Percentiles rank a stretch among this genome's conserved stretches.
Evolutionary conservation across 2,888 invertebrate species (phyloP).

Genomic region (Papilio demoleus): DNA sequence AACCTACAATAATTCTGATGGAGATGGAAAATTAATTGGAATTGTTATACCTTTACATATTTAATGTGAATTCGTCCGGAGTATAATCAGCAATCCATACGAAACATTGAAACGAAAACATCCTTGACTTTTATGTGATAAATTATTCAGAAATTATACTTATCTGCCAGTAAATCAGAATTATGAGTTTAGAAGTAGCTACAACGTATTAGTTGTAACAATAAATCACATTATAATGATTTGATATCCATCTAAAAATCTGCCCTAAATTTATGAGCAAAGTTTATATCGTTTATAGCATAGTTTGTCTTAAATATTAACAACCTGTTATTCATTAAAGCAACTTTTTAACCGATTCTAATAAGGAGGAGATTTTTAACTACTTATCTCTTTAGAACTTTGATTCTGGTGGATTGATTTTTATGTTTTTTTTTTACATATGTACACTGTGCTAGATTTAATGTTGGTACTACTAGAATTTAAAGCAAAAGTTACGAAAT

Average conservation of each 20-base stretch:
- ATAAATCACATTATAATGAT: slow-evolving; percentile 4
- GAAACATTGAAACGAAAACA: not conserved
- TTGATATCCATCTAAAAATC: slow-evolving; percentile 5
- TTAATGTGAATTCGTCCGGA: no score
- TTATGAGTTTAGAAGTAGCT: slow-evolving; percentile 6
- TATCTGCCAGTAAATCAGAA: not conserved
- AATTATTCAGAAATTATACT: slow-evolving; percentile 6
- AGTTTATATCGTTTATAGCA: not conserved
- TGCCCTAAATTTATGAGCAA: slow-evolving; percentile 2
- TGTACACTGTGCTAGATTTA: no score
- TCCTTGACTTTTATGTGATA: not conserved
- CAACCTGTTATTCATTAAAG: not conserved
- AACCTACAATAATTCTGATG: no score
- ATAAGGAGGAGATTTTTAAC: no score
- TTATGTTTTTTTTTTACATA: no score
- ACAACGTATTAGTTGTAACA: slow-evolving; percentile 1
- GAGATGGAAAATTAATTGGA: no score
- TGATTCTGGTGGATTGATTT: no score
- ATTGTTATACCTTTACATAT: no score
- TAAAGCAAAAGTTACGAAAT: no score
- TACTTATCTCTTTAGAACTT: no score
- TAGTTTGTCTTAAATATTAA: not conserved
- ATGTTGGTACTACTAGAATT: no score
- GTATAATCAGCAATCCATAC: not conserved
- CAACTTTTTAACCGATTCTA: not conserved